Base-by-base conservation (phyloP, 2,113 vertebrate genomes). In the Cinclus mexicanus region DNA sequence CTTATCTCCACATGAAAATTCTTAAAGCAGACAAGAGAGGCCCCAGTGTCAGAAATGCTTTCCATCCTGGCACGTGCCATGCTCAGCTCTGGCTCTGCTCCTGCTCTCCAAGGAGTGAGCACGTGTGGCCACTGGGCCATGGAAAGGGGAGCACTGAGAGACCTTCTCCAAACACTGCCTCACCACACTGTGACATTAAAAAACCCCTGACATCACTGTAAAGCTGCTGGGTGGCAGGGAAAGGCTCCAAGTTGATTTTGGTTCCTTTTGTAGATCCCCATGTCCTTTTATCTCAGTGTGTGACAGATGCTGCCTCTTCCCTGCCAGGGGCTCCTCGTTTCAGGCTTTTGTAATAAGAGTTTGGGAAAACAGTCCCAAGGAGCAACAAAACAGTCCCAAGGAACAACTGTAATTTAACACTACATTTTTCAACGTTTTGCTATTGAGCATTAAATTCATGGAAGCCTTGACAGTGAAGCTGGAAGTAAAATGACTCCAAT, bases 1-100 rank as follows among this genome's bases (percentile, higher is more conserved):
- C 22, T 77, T 37, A 20, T 11, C 59, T 11, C 44, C 20, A 33
- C 59, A 25, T 0, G 17, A 41, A 42, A 69, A 55, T 8, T 39
- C 49, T 41, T 9, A 42, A 24, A 74, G 70, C 24, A 53, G 18
- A 60, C 19, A 25, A 29, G 50, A 61, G 69, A 39, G 35, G 59
- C 19, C 8, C 8, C 56, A 39, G 5, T 0, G 6, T 41, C 55
- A 91, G 55, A 18, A 39, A 33, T 3, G 21, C 10, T 55, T 49
- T 56, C 35, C 68, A 74, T 14, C n/a, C 6, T 22, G 52, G 47
- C 22, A 19, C 0, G 2, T 12, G 63, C 28, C 10, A 0, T 2
- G 24, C 50, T 65, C 21, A 5, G 63, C 35, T 46, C 47, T 20
- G 29, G 56, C 52, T 71, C 53, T 29, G 6, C 53, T 72, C 42